Percentiles rank a stretch among this genome's conserved stretches.
Conservation (phyloP, 2,113 vertebrate species). For the Phaetusa simplex region DNA sequence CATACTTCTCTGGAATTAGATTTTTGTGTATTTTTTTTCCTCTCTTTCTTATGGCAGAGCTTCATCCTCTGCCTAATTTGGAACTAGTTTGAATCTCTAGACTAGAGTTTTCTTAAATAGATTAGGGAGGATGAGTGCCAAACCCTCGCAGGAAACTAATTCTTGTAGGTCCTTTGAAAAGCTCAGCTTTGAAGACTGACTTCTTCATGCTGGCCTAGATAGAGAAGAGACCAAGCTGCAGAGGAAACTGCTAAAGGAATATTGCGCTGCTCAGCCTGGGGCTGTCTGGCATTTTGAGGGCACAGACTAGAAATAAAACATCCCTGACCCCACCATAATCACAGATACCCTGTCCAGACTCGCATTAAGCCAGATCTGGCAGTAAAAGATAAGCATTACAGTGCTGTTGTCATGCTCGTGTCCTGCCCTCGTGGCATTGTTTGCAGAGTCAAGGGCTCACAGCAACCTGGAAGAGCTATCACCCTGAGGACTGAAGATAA, state of each 20-base stretch:
- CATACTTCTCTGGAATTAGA: background rate
- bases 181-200: constrained; percentile 33
- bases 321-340: background rate
- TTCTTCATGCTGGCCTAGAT: constrained; percentile 17
- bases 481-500: background rate
- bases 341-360: background rate
- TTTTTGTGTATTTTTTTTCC: background rate
- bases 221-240: background rate
- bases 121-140: constrained; percentile 27
- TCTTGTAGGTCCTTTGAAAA: constrained; percentile 47
- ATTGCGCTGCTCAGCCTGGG: background rate
- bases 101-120: constrained; percentile 33
- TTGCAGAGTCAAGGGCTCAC: background rate
- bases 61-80: constrained; percentile 33
- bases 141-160: constrained; percentile 36
- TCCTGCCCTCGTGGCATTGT: background rate
- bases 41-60: background rate
- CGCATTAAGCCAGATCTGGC: background rate
- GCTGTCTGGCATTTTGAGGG: constrained; percentile 44
- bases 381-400: background rate
- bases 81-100: background rate
- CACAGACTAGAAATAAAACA: constrained; percentile 16
- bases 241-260: background rate
- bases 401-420: background rate
- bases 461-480: background rate